Conservation (phyloP, 2,113 vertebrate species). For the Gulo gulo region DNA sequence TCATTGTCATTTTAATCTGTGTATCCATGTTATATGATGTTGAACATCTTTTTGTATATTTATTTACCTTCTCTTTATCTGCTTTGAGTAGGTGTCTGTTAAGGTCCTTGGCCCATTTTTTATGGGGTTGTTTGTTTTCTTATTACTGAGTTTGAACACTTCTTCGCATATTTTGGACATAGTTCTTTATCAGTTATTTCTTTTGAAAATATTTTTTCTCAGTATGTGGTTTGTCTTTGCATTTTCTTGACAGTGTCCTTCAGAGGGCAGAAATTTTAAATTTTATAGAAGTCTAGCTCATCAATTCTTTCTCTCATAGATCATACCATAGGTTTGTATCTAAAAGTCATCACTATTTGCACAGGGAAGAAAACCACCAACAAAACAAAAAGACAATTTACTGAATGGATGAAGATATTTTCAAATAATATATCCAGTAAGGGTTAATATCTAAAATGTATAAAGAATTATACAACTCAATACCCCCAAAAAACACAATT, state of each 20-base stretch:
- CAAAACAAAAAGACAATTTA: not conserved
- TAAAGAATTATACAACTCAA: not conserved
- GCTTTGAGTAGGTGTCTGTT: not conserved
- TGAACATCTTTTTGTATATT: not conserved
- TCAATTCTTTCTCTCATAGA: not conserved
- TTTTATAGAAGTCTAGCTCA: not conserved
- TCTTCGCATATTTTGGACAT: not conserved
- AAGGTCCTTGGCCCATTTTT: not conserved
- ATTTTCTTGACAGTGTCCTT: not conserved
- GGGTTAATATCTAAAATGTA: not conserved
- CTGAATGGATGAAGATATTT: not conserved
- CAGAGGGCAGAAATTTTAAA: not conserved
- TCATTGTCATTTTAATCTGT: not conserved
- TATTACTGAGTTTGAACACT: not conserved
- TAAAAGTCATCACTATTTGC: not conserved
- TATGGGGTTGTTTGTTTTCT: not conserved
- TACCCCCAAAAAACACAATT: not conserved
- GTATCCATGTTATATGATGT: not conserved
- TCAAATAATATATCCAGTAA: not conserved
- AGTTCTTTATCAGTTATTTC: not conserved
- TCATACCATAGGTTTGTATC: not conserved
- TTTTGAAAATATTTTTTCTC: not conserved
- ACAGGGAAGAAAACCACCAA: not conserved
- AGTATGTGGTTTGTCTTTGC: not conserved
- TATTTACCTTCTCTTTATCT: not conserved